A percentile compares a stretch with the other conserved stretches of the same genome.
Evolutionary conservation across 1,140 invertebrate genomes (phyloP).

Genomic region (Aphidius gifuensis): DNA sequence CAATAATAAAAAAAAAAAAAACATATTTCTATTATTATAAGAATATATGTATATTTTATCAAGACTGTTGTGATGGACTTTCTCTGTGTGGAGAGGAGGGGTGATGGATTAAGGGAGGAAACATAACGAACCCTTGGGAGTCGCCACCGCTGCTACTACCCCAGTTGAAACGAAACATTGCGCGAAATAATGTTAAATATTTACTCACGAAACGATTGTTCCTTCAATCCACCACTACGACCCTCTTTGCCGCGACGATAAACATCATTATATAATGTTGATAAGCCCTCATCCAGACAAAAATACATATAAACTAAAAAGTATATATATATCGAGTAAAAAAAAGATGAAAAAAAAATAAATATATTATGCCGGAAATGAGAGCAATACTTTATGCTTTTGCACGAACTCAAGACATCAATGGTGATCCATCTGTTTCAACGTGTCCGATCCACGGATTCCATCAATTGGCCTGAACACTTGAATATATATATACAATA

Average conservation of each 20-base stretch:
- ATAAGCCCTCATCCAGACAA: conserved; percentile 37
- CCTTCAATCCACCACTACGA: conserved; percentile 18
- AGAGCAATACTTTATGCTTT: conserved; percentile 15
- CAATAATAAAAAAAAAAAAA: no score
- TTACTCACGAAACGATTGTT: conserved; percentile 53
- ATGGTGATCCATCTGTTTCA: background rate
- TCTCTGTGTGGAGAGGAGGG: no score
- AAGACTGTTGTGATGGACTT: no score
- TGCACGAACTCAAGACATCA: conserved; percentile 19
- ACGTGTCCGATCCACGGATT: conserved; percentile 15
- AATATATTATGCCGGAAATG: background rate
- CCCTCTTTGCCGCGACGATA: conserved; percentile 44
- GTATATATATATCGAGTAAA: background rate
- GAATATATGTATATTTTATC: no score
- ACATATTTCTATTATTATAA: no score
- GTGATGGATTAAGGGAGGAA: background rate
- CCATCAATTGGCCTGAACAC: conserved; percentile 17
- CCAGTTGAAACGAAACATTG: conserved; percentile 49
- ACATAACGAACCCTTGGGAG: background rate
- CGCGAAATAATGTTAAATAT: conserved; percentile 58
- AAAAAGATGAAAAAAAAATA: background rate
- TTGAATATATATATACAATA: background rate
- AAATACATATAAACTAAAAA: background rate
- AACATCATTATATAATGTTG: conserved; percentile 58
- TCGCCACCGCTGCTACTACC: background rate